A percentile compares a stretch with the other conserved stretches of the same genome.
Conservation (phyloP, 2,113 vertebrate genomes). For the Fregetta grallaria region DNA sequence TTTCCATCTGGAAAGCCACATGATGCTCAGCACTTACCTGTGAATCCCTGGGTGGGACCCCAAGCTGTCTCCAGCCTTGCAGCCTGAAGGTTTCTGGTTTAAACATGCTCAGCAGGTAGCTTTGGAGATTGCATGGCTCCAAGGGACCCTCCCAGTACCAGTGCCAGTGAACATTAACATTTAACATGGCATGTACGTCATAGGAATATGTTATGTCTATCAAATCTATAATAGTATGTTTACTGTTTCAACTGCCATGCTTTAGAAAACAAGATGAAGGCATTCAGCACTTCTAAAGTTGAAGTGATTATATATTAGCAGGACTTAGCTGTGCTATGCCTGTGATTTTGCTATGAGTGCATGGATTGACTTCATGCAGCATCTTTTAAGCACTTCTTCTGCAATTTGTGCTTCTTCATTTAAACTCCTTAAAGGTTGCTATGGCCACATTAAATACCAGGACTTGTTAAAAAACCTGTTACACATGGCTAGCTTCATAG, state of each 20-base stretch:
- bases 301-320: not conserved
- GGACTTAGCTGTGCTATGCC: not conserved
- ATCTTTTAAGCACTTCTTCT: not conserved
- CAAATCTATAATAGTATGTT: not conserved
- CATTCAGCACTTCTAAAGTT: not conserved
- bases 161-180: conserved; percentile 12
- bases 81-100: not conserved
- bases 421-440: not conserved
- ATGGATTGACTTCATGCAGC: not conserved
- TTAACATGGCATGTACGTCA: not conserved
- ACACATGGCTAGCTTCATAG: not conserved
- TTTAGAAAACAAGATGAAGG: not conserved
- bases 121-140: not conserved
- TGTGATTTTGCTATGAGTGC: not conserved
- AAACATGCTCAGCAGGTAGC: not conserved
- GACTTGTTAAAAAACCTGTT: not conserved
- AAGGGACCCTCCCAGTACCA: not conserved
- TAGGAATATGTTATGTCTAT: not conserved
- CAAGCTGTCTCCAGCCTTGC: not conserved
- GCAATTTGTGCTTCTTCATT: not conserved
- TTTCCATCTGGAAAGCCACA: not conserved
- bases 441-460: not conserved
- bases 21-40: not conserved
- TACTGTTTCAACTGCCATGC: not conserved
- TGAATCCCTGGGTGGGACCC: not conserved